Evolutionary conservation across 2,797 vertebrate species (phyloP), one percentile per base, ranked within the genome.

Genomic region (Manis pentadactyla): DNA sequence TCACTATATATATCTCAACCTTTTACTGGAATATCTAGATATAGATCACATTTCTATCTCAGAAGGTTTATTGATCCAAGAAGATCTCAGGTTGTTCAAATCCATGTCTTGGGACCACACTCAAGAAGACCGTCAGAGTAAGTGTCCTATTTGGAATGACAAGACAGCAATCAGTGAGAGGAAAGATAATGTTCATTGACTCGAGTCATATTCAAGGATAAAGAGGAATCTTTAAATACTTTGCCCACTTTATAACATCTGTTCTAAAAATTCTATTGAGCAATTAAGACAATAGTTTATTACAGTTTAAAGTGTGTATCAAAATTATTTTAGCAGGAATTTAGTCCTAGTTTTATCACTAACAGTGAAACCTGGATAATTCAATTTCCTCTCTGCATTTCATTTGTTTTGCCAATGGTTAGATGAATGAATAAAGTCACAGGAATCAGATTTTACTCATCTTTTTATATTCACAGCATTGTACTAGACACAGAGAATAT

Each of bases 41-140:
- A 69, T 2, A 79, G 13, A 64, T 49, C 1, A 19, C 25, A 92
- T 63, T 91, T 96, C 59, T 84, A 74, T 34, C 13, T 81, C 17
- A 91, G n/a, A 59, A 73, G 29, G 0, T n/a, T 79, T 79, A 49
- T 46, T 42, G 31, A 79, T 66, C 13, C 1, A 71, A 75, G 87
- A 93, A 84, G n/a, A 55, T 74, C 25, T 83, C 68, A 61, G 37
- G 2, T 73, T 55, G 2, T 66, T 21, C 29, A 97, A 64, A 92
- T 68, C 23, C 31, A 31, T 25, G 42, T 15, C 0, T 15, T 75
- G 78, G 71, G 23, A 77, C 27, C 39, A 96, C 39, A 17, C 12
- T 84, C 68, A 84, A 85, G 59, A 87, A 93, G 79, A 61, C 12
- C 17, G 8, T 55, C n/a, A 64, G 55, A 39, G 86, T 96, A 93